Evolutionary conservation across 2,797 vertebrate genomes (phyloP).

Genomic region (Characodon lateralis): DNA sequence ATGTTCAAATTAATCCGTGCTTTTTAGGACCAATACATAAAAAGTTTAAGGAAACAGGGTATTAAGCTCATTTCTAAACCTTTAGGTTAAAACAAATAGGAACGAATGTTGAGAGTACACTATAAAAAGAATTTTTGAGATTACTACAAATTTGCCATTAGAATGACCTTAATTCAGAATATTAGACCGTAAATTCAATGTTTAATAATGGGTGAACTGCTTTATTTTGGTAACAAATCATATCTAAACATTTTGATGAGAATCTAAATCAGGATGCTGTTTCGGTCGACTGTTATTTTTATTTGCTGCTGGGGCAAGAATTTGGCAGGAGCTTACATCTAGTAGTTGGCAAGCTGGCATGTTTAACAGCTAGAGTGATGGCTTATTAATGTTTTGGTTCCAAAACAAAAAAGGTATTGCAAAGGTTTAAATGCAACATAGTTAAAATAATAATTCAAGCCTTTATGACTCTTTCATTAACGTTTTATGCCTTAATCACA

Average conservation of each 20-base stretch:
- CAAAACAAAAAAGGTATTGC: not conserved
- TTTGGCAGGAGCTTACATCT: not conserved
- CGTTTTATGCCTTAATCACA: not conserved
- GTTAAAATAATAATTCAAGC: not conserved
- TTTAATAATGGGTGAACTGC: not conserved
- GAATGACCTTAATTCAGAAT: not conserved
- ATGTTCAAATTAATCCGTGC: not conserved
- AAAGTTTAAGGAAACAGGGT: not conserved
- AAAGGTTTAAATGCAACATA: not conserved
- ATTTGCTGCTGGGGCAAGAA: too few relatives aligned
- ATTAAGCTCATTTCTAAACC: not conserved
- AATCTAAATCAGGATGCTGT: not conserved
- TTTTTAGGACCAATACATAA: not conserved
- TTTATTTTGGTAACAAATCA: not conserved
- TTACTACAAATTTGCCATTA: not conserved
- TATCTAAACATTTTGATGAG: not conserved
- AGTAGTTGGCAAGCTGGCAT: not conserved
- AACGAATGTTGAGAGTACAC: not conserved
- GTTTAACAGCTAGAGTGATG: not conserved
- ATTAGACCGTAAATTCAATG: not conserved
- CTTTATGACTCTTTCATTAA: not conserved
- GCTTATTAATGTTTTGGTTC: not conserved
- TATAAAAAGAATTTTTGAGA: not conserved
- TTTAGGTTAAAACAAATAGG: not conserved
- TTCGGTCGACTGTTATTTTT: not conserved